Conservation (phyloP, 2,797 vertebrate species). For the Danio choprae region DNA sequence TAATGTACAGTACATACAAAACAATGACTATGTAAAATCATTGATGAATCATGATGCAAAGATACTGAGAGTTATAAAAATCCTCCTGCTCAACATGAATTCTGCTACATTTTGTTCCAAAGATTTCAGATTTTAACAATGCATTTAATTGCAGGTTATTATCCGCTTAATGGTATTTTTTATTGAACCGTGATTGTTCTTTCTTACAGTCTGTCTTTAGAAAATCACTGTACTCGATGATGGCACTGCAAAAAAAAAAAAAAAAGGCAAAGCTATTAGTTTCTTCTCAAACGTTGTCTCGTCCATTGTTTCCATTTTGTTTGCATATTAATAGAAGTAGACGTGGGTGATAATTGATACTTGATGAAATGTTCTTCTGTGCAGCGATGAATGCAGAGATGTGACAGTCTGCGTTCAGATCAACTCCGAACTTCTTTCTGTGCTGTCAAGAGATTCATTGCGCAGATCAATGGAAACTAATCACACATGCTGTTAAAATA, state of each 20-base stretch:
- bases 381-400: background rate
- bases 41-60: too few species aligned
- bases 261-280: background rate
- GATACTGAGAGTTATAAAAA: background rate
- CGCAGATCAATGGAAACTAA: conserved; percentile 21
- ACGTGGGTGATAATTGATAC: conserved; percentile 31
- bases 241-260: background rate
- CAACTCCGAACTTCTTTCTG: conserved; percentile 1
- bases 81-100: background rate
- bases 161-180: background rate
- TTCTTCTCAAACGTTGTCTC: conserved; percentile 14
- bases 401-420: conserved; percentile 26
- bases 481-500: background rate
- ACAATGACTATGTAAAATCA: background rate
- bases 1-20: background rate
- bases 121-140: background rate
- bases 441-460: conserved; percentile 38
- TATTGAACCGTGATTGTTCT: too few species aligned
- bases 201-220: background rate
- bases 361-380: background rate
- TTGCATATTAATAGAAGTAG: conserved; percentile 24
- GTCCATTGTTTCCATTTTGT: conserved; percentile 14
- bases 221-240: background rate
- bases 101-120: too few species aligned
- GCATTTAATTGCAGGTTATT: background rate